phyloP scores from a whole-genome alignment of 92 coral and sea anemone species.

The Umimayanthus chanpuru region DNA sequence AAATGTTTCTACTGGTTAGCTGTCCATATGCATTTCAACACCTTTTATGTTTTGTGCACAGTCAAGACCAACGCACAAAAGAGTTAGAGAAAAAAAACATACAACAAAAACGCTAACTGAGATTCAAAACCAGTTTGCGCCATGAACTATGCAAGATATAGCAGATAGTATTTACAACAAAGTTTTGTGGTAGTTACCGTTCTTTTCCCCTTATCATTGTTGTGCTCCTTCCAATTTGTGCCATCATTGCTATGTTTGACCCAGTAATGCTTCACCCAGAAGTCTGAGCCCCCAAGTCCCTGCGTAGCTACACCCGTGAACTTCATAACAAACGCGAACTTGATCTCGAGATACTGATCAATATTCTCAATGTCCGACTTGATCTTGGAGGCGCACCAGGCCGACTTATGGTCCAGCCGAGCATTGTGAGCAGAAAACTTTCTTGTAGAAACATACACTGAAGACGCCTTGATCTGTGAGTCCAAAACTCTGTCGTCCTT shows the following conservation, averaged over 20 bases:
- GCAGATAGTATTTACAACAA: too few species aligned
- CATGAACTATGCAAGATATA: too few species aligned
- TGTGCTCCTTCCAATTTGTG: conserved; percentile 18
- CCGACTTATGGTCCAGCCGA: conserved; percentile 18
- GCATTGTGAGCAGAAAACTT: conserved; percentile 13
- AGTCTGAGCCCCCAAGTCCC: conserved; percentile 9
- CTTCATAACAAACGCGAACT: conserved; percentile 25
- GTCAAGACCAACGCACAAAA: too few species aligned
- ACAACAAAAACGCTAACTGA: too few species aligned
- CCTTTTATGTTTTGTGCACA: too few species aligned
- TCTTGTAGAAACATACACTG: conserved; percentile 25
- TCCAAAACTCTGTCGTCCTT: conserved; percentile 30
- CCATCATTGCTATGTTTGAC: conserved; percentile 31
- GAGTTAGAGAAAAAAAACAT: too few species aligned
- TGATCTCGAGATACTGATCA: conserved; percentile 37
- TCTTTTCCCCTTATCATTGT: conserved; percentile 37
- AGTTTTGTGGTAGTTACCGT: not conserved
- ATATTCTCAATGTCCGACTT: conserved; percentile 33
- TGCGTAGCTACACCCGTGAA: conserved; percentile 37
- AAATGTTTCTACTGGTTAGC: too few species aligned
- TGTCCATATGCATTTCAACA: too few species aligned
- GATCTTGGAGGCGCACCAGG: conserved; percentile 43
- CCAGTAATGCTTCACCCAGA: conserved; percentile 41
- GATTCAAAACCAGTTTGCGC: too few species aligned
- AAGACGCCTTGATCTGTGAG: conserved; percentile 40